Evolutionary conservation across 2,888 invertebrate genomes (phyloP), one percentile per base, ranked within the genome.

Genomic region (Rhamphomyia laevipes): DNA sequence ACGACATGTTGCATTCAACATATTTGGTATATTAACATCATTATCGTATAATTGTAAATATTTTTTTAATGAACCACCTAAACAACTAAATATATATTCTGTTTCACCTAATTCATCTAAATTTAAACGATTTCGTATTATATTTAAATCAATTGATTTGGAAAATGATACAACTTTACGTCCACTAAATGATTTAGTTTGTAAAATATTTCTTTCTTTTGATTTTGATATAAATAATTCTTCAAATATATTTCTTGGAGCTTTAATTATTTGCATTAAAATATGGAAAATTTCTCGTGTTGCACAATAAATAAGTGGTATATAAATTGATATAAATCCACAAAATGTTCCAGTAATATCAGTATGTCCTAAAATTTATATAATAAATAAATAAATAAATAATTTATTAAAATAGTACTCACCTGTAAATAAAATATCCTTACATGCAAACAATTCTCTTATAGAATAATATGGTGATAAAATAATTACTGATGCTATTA

Each of bases 111-210:
- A 48, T 31, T 65, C 55, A 6, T 61, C 55, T 12, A 55, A 57
- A 17, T 58, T 53, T 10, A 63, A 54, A 4, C 64, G 62, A 6
- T 61, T 55, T 4, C 64, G 58, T 2, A 70, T 46, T 11, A 55
- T 59, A 51, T 67, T 56, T 58, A 73, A 63, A 53, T 64, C 59
- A n/a, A 70, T 62, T 10, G 64, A 62, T 2, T 64, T 64, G 3
- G 67, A 64, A 42, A 68, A 70, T 1, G 69, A 63, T 4, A 69
- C 61, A 6, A 68, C 65, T 55, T 70, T 69, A 12, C 70, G 59
- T 0, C 70, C 70, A 2, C 66, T 65, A 52, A 68, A 68, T 0
- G 69, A 68, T 51, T 66, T 66, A 47, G 64, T 58, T 45, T 70
- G 67, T 3, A 70, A 55, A 6, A 65, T 61, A 49, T 69, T 69